Evolutionary conservation across 2,888 invertebrate genomes (phyloP), one percentile per base, ranked within the genome.

Genomic region (Cephus pygmeus): DNA sequence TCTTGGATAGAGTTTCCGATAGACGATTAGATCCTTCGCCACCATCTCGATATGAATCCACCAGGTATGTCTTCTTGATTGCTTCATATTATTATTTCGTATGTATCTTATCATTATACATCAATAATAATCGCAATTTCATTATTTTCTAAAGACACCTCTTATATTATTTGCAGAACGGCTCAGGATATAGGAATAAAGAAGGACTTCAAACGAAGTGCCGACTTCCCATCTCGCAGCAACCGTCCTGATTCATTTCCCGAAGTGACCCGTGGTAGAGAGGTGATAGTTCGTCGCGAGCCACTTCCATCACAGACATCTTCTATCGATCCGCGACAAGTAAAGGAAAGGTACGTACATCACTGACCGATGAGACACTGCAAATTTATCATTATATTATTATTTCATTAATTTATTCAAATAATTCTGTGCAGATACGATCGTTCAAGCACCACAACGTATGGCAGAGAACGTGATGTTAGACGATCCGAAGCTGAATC

Each of bases 261-360:
- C 23, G 91, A 91, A 12, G 88, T 89, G 11, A 86, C 89, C 6
- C 88, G 91, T 36, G 89, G 90, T n/a, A 82, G 91, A 75, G 91
- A 91, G 81, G 89, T 90, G 0, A 91, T 91, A 34, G 90, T 91
- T 31, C 89, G 91, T 3, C 88, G 91, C 73, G 91, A 91, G 76
- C 78, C 89, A 73, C 83, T 90, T 11, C 84, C 89, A 40, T 81
- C 87, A 4, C 82, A 87, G 33, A 80, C 90, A 33, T 85, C 90
- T 40, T 87, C 91, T 69, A 87, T 90, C 40, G 91, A 91, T 83
- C 90, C 91, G 35, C 88, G 91, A 73, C 91, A 90, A 83, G 90
- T 89, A 11, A 91, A 91, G 83, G 91, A 91, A 79, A 90, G 90
- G 91, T 91, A 80, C 75, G 80, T 83, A 23, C 56, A 56, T 56